Evolutionary conservation across 2,888 invertebrate species (phyloP), one percentile per base, ranked within the genome.

Genomic region (Pheosia gnoma): DNA sequence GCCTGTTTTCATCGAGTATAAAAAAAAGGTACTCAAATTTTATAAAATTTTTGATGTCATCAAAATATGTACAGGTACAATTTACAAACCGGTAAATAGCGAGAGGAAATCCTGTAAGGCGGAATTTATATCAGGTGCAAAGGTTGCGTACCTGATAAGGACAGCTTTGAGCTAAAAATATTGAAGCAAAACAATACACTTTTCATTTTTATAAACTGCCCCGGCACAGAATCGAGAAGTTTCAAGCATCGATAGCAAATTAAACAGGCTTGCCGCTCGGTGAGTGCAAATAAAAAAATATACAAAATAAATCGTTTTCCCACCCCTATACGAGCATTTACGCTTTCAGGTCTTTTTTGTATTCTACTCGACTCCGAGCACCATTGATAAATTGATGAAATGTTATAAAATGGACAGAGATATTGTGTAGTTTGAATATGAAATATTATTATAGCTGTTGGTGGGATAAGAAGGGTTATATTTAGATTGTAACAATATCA

Each of bases 231-330:
- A 47, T 47, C 47, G 47, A 47, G 47, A 4, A n/a, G 53, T 53
- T 37, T 39, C 47, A 41, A 43, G 38, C 52, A 64, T 70, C 76
- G 75, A 80, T 75, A 60, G 77, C 75, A 81, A 77, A 77, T 81
- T 79, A 79, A 79, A 81, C 75, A 78, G 64, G 64, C 60, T 57
- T 62, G 63, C 61, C 63, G 63, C 61, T 60, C 58, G 37, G 59
- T 60, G 62, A 65, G 66, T 53, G 71, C 71, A 79, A 78, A 81
- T 77, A 79, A 78, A 78, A 77, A 74, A 76, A 74, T 70, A 74
- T 70, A 59, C 43, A 45, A 25, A 53, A 53, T 53, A 52, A 59
- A 59, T 39, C 56, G 56, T 41, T 4, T 25, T 41, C 56, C 13
- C 39, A 7, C 52, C 52, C 36, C 54, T 37, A 8, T 11, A 25